Evolutionary conservation across 2,888 invertebrate genomes (phyloP).

Genomic region (Drosophila anceps): DNA sequence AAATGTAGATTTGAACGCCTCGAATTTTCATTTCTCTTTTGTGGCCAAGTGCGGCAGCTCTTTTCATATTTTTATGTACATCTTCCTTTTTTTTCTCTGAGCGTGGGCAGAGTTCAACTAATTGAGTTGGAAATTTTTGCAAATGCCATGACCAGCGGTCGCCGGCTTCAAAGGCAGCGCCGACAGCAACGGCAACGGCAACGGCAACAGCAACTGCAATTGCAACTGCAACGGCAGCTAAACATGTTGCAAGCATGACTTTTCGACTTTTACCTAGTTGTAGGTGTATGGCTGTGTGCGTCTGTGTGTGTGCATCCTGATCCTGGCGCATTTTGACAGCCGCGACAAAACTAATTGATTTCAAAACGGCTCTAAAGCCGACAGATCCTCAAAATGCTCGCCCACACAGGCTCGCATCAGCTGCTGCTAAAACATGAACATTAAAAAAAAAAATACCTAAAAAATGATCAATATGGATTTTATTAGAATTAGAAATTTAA

Average conservation of each 20-base stretch:
- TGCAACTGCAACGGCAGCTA: constrained; percentile 27
- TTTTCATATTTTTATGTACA: constrained; percentile 35
- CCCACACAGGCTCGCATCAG: constrained; percentile 51
- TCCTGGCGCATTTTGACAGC: constrained; percentile 82
- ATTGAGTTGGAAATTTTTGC: constrained; percentile 81
- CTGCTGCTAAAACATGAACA: constrained; percentile 10
- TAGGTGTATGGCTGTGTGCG: constrained; percentile 9
- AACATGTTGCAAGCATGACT: constrained; percentile 49
- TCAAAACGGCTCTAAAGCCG: constrained; percentile 82
- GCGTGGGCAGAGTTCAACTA: constrained; percentile 72
- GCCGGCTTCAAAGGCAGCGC: constrained; percentile 50
- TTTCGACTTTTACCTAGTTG: constrained; percentile 51
- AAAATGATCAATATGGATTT: background rate
- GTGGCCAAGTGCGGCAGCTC: constrained; percentile 59
- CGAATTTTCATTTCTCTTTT: constrained; percentile 62
- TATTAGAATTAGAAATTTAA: background rate
- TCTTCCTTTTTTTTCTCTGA: constrained; percentile 12
- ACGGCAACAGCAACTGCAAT: constrained; percentile 15
- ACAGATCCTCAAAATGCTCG: constrained; percentile 57
- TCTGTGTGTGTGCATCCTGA: constrained; percentile 24
- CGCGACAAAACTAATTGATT: constrained; percentile 86
- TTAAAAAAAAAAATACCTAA: no score
- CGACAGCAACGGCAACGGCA: constrained; percentile 21
- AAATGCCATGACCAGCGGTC: constrained; percentile 58
- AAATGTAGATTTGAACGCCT: constrained; percentile 82